Evolutionary conservation across 2,797 vertebrate species (phyloP), one percentile per base, ranked within the genome.

Genomic region (Sebastes goodei): DNA sequence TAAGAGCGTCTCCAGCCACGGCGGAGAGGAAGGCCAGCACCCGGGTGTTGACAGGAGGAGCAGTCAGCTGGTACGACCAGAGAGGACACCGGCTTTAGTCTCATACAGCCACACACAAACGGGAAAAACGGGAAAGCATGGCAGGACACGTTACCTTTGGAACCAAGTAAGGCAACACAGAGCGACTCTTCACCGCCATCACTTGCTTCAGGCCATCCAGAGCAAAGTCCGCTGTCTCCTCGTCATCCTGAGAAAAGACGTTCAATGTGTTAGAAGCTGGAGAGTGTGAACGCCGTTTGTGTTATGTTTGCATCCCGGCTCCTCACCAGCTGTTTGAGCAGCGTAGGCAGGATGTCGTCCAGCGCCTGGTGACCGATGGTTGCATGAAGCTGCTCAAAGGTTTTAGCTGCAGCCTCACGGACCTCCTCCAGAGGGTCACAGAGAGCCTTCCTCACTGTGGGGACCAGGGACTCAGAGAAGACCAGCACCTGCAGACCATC

Each of bases 121-220:
- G n/a, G n/a, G n/a, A n/a, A 49, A n/a, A 38, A 61, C 30, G 53
- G 5, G n/a, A 49, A 49, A 67, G n/a, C 6, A 0, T 1, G 12
- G 65, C 7, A 9, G 35, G 23, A 78, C 10, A 3, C 2, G 25
- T 77, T 91, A 99, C 99, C 97, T 99, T 99, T 73, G 99, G 99
- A 85, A 99, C 98, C 76, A 99, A 92, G 82, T 99, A 99, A 60
- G 98, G 99, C 86, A 99, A 94, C 81, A 99, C 99, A 55, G 98
- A 99, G 21, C 98, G 97, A 91, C 98, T 99, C 95, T 99, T 99
- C 78, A 99, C 98, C 5, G 98, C 97, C 99, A 99, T 99, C 78
- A 99, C 99, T 84, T 99, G 99, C 91, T 99, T 99, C 76, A 99
- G 95, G 53, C 98, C 98, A 4, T 99, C 99, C 94, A 99, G 91